These are phyloP conservation scores for Gallinago media DNA, from an alignment of 2,113 vertebrate genomes.

Conservation along the genomic window DNA sequence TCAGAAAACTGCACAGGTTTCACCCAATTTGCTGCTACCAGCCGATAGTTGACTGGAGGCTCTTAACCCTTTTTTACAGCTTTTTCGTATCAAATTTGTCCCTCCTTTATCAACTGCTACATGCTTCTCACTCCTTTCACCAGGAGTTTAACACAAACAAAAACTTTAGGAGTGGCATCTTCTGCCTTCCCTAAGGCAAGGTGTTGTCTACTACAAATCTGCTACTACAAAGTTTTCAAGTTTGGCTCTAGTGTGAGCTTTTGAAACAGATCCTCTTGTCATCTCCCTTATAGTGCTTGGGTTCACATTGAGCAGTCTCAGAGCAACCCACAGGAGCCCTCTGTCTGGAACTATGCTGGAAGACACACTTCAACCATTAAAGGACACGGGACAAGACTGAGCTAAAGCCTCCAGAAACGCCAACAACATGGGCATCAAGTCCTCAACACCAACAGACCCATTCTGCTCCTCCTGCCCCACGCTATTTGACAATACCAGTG, in stretches of 20 bases:
- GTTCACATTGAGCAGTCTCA: background rate
- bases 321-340: background rate
- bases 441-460: background rate
- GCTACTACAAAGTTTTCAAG: too few relatives aligned
- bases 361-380: background rate
- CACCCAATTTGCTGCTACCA: background rate
- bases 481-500: background rate
- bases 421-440: too few relatives aligned
- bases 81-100: background rate
- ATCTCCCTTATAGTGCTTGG: accelerated
- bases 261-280: background rate
- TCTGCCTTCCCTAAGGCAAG: background rate
- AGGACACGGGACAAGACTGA: accelerated
- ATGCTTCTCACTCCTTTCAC: background rate
- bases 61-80: background rate
- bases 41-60: background rate
- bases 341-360: background rate
- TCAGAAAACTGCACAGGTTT: background rate
- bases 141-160: background rate
- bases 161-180: background rate
- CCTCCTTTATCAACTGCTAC: background rate
- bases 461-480: background rate
- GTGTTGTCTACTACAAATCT: background rate
- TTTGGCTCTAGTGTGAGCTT: background rate
- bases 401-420: background rate